Conservation (phyloP, 2,888 invertebrate species). For the Minunthozetes semirufus region DNA sequence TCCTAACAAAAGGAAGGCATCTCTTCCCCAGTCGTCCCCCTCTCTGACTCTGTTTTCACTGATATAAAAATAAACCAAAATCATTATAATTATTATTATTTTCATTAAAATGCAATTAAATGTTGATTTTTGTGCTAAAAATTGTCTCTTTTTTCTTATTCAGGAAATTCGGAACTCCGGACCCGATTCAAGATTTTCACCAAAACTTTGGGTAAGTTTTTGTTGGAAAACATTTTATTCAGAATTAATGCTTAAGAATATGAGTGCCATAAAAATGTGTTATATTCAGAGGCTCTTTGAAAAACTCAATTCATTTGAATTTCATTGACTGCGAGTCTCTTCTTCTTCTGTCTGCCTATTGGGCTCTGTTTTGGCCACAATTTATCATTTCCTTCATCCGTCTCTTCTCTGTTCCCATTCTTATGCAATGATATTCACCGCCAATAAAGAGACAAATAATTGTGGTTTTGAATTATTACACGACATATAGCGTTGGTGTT, state of each 20-base stretch:
- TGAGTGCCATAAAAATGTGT: too few species aligned
- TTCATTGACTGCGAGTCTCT: background rate
- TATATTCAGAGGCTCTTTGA: too few species aligned
- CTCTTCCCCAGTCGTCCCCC: background rate
- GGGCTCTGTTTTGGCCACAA: background rate
- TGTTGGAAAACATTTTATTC: too few species aligned
- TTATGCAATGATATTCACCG: slow-evolving; percentile 8
- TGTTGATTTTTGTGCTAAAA: background rate
- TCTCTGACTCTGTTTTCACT: background rate
- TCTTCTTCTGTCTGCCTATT: background rate
- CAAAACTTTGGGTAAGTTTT: too few species aligned
- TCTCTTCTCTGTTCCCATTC: background rate
- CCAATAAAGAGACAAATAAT: slow-evolving; percentile 27
- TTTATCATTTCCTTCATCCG: background rate
- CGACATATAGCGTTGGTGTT: background rate
- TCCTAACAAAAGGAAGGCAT: background rate
- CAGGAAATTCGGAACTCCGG: too few species aligned
- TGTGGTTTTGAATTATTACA: slow-evolving; percentile 15
- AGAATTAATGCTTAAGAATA: too few species aligned
- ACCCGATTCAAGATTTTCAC: too few species aligned
- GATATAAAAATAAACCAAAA: background rate
- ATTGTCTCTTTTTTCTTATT: too few species aligned
- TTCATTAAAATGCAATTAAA: background rate
- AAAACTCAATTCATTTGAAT: too few species aligned
- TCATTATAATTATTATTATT: background rate